These are phyloP conservation scores for Thymallus thymallus DNA, from an alignment of 2,113 vertebrate species.

Conservation along the genomic window DNA sequence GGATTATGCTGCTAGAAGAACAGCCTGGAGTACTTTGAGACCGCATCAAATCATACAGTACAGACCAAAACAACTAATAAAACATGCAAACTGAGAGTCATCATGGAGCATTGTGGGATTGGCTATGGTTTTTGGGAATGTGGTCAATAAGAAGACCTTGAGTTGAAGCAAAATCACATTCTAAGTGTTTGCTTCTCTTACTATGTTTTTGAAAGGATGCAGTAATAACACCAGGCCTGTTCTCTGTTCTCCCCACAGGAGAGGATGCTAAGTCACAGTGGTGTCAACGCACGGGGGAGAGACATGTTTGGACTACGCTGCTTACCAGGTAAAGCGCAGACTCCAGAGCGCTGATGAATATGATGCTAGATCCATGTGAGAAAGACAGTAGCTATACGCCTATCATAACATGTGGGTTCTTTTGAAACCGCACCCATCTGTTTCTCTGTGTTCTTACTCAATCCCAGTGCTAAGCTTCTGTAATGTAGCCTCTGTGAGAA, in stretches of 20 bases:
- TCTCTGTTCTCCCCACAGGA: constrained; percentile 57
- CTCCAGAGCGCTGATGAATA: too few species aligned
- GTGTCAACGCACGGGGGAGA: constrained; percentile 57
- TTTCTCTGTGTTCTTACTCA: too few species aligned
- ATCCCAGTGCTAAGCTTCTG: too few species aligned
- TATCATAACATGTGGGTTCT: too few species aligned
- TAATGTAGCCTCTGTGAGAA: constrained; percentile 16
- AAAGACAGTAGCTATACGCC: too few species aligned
- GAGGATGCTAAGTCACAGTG: constrained; percentile 73
- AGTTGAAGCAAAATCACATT: too few species aligned
- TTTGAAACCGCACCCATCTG: too few species aligned
- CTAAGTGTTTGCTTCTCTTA: too few species aligned
- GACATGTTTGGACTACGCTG: constrained; percentile 74
- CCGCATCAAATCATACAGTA: constrained; percentile 14
- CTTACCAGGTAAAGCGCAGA: constrained; percentile 66
- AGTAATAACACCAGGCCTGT: not conserved
- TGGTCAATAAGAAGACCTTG: not conserved
- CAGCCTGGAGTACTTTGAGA: constrained; percentile 26
- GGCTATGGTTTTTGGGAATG: constrained; percentile 27
- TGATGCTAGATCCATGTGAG: too few species aligned
- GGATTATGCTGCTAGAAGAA: constrained; percentile 28
- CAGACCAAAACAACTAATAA: constrained; percentile 6
- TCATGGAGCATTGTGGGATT: constrained; percentile 32
- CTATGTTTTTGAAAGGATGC: too few species aligned
- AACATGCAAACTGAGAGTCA: constrained; percentile 59